phyloP scores from a whole-genome alignment of 37 sponge, comb jelly and placozoan genomes.

The Dysidea cf. avara region DNA sequence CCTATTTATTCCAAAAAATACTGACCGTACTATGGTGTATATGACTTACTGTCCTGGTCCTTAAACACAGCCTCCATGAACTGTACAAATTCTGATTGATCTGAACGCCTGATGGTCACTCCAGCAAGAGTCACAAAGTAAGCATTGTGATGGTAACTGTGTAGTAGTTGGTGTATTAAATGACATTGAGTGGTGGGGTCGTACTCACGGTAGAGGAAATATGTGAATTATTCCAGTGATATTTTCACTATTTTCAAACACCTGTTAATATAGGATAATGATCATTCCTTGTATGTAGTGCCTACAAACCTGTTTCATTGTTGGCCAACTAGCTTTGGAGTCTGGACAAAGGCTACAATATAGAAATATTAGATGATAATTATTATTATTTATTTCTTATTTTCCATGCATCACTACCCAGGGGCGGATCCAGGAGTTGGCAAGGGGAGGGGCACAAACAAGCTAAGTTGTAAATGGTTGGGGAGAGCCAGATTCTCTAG shows the following conservation, averaged over 20 bases:
- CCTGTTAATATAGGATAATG: slow-evolving; percentile 5
- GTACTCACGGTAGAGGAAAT: slow-evolving; percentile 47
- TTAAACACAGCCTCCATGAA: slow-evolving; percentile 29
- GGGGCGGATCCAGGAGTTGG: no score
- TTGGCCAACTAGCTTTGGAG: slow-evolving; percentile 45
- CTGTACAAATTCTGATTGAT: slow-evolving; percentile 6
- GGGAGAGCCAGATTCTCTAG: no score
- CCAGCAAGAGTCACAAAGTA: slow-evolving; percentile 52
- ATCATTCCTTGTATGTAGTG: neutral
- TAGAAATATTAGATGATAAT: neutral
- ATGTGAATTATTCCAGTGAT: slow-evolving; percentile 45
- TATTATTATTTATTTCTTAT: neutral
- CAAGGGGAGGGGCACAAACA: no score
- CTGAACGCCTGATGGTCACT: slow-evolving; percentile 15
- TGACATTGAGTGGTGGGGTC: no score
- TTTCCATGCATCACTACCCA: no score
- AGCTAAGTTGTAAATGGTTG: no score
- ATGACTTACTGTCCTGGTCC: no score
- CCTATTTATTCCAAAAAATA: no score
- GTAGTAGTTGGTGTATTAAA: neutral
- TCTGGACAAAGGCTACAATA: slow-evolving; percentile 47
- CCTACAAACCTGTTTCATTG: slow-evolving; percentile 28
- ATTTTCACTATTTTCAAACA: slow-evolving; percentile 1
- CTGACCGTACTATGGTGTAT: no score
- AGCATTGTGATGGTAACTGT: slow-evolving; percentile 66